These are phyloP conservation scores for Scomberomorus guttatus DNA, from an alignment of 2,797 vertebrate species.

Conservation along the genomic window DNA sequence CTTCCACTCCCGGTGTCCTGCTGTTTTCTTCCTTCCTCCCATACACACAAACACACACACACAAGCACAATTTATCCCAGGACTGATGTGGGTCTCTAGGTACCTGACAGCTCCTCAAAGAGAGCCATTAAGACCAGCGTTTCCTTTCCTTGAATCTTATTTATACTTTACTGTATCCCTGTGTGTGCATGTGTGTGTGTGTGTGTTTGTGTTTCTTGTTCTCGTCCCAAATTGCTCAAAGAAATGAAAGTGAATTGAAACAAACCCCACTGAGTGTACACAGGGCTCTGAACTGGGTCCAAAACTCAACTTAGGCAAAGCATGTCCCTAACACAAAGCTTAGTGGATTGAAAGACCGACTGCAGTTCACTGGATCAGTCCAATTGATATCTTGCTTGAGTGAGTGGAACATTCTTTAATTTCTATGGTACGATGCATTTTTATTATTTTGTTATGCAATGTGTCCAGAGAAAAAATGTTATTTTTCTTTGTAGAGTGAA, in stretches of 20 bases:
- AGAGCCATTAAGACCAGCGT: slow-evolving; percentile 35
- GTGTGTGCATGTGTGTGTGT: slow-evolving; percentile 34
- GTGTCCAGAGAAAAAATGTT: slow-evolving; percentile 35
- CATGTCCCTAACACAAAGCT: slow-evolving; percentile 23
- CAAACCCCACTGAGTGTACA: slow-evolving; percentile 39
- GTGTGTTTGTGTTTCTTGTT: slow-evolving; percentile 35
- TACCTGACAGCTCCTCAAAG: slow-evolving; percentile 55
- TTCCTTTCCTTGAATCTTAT: slow-evolving; percentile 53
- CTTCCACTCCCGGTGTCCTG: slow-evolving; percentile 57
- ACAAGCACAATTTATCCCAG: slow-evolving; percentile 43
- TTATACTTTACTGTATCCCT: slow-evolving; percentile 35
- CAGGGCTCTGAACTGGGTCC: slow-evolving; percentile 47
- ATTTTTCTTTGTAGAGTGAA: slow-evolving; percentile 61
- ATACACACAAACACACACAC: slow-evolving; percentile 40
- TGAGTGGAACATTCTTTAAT: slow-evolving; percentile 29
- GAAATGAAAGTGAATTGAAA: slow-evolving; percentile 40
- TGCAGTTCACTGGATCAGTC: slow-evolving; percentile 60
- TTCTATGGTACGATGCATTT: slow-evolving; percentile 29
- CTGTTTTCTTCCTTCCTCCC: slow-evolving; percentile 64
- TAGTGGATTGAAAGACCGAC: slow-evolving; percentile 37
- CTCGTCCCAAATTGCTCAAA: slow-evolving; percentile 37
- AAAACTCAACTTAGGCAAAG: slow-evolving; percentile 30
- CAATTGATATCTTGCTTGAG: slow-evolving; percentile 42
- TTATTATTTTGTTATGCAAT: slow-evolving; percentile 61
- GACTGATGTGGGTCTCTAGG: slow-evolving; percentile 37